These are phyloP conservation scores for Dicentrarchus labrax DNA, from an alignment of 2,113 vertebrate species.

Conservation along the genomic window DNA sequence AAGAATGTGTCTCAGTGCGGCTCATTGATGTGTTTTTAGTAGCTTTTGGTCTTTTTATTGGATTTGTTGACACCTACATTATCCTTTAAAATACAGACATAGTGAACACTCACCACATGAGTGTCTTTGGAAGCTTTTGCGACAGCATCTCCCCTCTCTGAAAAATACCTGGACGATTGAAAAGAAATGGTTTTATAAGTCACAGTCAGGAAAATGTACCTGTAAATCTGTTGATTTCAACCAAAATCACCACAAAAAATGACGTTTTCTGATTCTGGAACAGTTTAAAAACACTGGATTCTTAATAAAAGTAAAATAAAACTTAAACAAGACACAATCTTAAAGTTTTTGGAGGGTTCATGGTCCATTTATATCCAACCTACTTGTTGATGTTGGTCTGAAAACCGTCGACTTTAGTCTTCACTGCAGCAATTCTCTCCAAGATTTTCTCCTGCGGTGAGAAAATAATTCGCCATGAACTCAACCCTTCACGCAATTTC, in stretches of 20 bases:
- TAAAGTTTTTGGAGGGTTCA: too few relatives aligned
- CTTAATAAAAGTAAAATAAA: neutral
- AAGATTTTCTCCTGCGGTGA: conserved; percentile 89
- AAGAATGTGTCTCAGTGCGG: too few relatives aligned
- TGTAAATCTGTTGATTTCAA: neutral
- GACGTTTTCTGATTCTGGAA: neutral
- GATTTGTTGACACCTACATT: neutral
- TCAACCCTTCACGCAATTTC: neutral
- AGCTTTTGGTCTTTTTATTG: neutral
- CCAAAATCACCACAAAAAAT: neutral
- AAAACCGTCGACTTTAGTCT: conserved; percentile 90
- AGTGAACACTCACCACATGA: conserved; percentile 87
- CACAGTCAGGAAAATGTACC: neutral
- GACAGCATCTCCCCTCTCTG: conserved; percentile 91
- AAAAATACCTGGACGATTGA: conserved; percentile 66
- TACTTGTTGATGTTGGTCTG: conserved; percentile 84
- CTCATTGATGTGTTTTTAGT: too few relatives aligned
- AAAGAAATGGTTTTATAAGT: neutral
- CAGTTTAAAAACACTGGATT: neutral
- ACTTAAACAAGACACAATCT: neutral
- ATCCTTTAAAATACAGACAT: too few relatives aligned
- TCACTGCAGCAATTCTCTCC: conserved; percentile 89
- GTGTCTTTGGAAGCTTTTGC: conserved; percentile 94
- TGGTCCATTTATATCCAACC: neutral
- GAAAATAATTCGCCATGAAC: neutral